These are phyloP conservation scores for Dunckerocampus dactyliophorus DNA, from an alignment of 2,113 vertebrate species.

Conservation along the genomic window DNA sequence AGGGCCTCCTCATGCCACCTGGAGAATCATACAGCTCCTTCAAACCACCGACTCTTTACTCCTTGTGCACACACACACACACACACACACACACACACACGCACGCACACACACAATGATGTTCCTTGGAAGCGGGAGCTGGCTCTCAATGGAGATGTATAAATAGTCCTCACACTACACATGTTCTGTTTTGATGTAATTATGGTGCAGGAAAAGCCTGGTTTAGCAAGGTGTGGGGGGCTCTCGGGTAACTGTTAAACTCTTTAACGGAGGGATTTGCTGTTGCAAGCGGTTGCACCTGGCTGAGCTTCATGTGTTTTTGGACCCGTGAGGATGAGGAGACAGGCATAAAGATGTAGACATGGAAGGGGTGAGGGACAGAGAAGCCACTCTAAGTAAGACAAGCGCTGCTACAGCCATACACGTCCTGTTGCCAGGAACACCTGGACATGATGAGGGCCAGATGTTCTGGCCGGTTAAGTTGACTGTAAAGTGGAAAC, in stretches of 20 bases:
- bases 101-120: constrained; percentile 43
- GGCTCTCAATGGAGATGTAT: constrained; percentile 56
- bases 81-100: constrained; percentile 16
- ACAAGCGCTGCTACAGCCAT: background rate
- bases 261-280: constrained; percentile 59
- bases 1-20: constrained; percentile 57
- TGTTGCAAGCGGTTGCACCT: constrained; percentile 61
- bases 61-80: constrained; percentile 19
- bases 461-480: constrained; percentile 60
- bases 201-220: constrained; percentile 63
- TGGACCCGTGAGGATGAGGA: constrained; percentile 17
- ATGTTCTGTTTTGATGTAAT: constrained; percentile 69
- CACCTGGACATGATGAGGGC: constrained; percentile 63
- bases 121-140: constrained; percentile 66
- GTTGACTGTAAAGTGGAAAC: constrained; percentile 48
- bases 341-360: constrained; percentile 7
- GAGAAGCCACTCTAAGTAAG: constrained; percentile 3
- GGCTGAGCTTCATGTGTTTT: constrained; percentile 34
- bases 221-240: constrained; percentile 41
- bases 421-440: constrained; percentile 25
- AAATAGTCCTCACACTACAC: constrained; percentile 65
- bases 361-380: constrained; percentile 11
- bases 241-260: constrained; percentile 54
- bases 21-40: constrained; percentile 49
- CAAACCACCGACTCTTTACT: constrained; percentile 46